Evolutionary conservation across 2,888 invertebrate genomes (phyloP).

Genomic region (Himalopsyche anomala): DNA sequence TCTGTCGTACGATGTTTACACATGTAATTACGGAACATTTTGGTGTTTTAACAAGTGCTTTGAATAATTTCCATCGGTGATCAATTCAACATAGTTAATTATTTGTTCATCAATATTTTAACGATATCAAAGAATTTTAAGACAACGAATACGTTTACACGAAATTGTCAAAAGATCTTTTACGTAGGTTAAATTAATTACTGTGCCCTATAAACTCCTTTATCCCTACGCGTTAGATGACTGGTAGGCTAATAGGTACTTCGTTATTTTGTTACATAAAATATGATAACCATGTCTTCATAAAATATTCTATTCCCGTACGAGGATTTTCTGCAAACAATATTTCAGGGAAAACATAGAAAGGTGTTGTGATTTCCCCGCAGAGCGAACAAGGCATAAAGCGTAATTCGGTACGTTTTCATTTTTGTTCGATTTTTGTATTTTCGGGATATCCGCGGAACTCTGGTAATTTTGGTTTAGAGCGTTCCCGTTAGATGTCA

Average conservation of each 20-base stretch:
- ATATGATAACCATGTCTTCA: too few species aligned
- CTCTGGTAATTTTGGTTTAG: slow-evolving; percentile 6
- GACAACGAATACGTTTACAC: too few species aligned
- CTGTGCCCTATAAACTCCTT: too few species aligned
- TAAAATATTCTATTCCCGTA: neutral
- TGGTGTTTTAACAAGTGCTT: neutral
- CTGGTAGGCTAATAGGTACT: too few species aligned
- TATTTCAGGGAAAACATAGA: neutral
- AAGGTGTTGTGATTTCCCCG: slow-evolving; percentile 18
- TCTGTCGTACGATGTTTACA: neutral
- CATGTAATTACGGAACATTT: neutral
- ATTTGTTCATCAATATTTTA: too few species aligned
- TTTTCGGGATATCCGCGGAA: neutral
- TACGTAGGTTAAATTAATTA: too few species aligned
- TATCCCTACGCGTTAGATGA: too few species aligned
- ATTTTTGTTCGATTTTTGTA: slow-evolving; percentile 12
- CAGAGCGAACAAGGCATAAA: slow-evolving; percentile 30
- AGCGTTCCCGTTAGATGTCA: slow-evolving; percentile 30
- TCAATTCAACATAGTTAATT: too few species aligned
- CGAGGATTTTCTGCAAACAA: neutral
- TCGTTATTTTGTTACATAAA: too few species aligned
- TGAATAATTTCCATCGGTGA: too few species aligned
- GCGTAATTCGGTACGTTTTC: slow-evolving; percentile 3
- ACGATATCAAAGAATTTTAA: too few species aligned
- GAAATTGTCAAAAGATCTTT: too few species aligned